phyloP scores from a whole-genome alignment of 1,140 invertebrate genomes.

The Melipona quadrifasciata region DNA sequence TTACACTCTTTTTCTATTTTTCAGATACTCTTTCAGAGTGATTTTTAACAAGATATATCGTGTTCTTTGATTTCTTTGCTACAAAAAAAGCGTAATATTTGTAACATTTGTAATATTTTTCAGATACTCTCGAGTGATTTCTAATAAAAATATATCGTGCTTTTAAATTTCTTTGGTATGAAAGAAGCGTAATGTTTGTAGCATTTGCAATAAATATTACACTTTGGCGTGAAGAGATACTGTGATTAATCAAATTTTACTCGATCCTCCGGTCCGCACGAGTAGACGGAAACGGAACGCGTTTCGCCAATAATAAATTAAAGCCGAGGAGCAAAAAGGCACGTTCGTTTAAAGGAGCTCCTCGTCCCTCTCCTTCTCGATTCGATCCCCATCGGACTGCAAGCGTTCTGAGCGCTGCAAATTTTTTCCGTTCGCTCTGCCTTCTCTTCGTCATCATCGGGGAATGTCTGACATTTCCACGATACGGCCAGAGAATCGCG shows the following conservation, averaged over 20 bases:
- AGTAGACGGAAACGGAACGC: constrained; percentile 5
- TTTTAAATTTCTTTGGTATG: too few relatives aligned
- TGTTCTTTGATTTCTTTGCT: too few relatives aligned
- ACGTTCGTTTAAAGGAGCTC: constrained; percentile 3
- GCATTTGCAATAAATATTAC: too few relatives aligned
- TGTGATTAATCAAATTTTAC: background rate
- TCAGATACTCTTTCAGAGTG: too few relatives aligned
- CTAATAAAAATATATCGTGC: too few relatives aligned
- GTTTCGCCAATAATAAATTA: constrained; percentile 28
- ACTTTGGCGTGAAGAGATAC: too few relatives aligned
- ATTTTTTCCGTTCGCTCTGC: constrained; percentile 29
- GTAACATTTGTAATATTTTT: too few relatives aligned
- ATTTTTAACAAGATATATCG: too few relatives aligned
- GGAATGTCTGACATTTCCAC: constrained; percentile 46
- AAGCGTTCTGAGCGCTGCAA: constrained; percentile 41
- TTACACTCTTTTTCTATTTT: too few relatives aligned
- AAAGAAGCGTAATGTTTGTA: too few relatives aligned
- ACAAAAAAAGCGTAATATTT: too few relatives aligned
- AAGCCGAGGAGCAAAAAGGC: constrained; percentile 15
- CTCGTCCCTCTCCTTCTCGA: constrained; percentile 2
- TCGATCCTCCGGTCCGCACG: background rate
- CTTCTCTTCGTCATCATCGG: constrained; percentile 51
- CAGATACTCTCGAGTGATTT: too few relatives aligned
- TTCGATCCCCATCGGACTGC: constrained; percentile 48
- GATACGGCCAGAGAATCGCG: constrained; percentile 42